A percentile compares a stretch with the other conserved stretches of the same genome.
These are phyloP conservation scores for Lethenteron camtschaticum DNA, from an alignment of 2,113 vertebrate genomes.

Conservation along the genomic window DNA sequence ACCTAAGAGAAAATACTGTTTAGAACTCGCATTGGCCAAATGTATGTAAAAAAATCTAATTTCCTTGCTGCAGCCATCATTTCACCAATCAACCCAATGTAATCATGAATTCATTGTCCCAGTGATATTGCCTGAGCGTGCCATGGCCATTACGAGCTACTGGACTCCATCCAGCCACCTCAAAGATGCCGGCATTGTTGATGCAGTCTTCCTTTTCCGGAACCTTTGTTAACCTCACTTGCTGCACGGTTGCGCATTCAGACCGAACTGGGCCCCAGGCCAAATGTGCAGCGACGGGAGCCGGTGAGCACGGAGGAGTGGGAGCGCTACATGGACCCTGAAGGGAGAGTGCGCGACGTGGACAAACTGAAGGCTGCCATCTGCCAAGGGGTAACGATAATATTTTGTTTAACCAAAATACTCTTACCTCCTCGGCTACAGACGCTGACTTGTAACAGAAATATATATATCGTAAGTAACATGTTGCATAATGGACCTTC, in stretches of 20 bases:
- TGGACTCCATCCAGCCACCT: no score
- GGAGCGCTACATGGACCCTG: constrained; percentile 34
- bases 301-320: constrained; percentile 39
- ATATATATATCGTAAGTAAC: no score
- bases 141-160: neutral
- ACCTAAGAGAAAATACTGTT: no score
- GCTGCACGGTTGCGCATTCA: constrained; percentile 16
- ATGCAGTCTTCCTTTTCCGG: constrained; percentile 4
- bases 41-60: no score
- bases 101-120: neutral
- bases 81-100: neutral
- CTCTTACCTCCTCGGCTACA: no score
- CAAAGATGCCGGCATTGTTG: neutral
- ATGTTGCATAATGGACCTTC: no score
- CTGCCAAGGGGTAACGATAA: constrained; percentile 41
- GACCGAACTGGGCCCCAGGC: constrained; percentile 41
- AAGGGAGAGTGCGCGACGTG: constrained; percentile 34
- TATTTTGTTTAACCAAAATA: neutral
- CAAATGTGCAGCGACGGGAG: constrained; percentile 26
- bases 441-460: no score
- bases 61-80: neutral
- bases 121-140: neutral
- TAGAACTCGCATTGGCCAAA: no score
- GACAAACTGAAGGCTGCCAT: constrained; percentile 34
- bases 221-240: constrained; percentile 8